Base-by-base conservation (phyloP, 2,113 vertebrate species). In the Jaculus jaculus region DNA sequence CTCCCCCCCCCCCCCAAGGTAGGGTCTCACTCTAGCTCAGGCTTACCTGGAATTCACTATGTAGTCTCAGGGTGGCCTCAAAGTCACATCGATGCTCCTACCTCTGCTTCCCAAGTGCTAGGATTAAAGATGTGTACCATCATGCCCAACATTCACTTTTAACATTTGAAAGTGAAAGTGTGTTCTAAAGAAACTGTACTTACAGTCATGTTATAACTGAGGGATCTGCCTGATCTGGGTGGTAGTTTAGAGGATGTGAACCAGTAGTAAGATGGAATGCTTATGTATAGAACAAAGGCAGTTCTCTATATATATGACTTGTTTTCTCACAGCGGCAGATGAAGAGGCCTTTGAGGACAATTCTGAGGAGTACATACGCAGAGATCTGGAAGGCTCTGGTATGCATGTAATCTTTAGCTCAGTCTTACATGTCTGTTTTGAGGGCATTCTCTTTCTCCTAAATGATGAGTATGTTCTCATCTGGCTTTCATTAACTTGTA, bases 321-420 rank as follows among this genome's bases (percentile, higher is more conserved):
- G 42, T 47, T 5, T 23, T 65, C 30, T 90, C 89, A 83, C 92
- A 99, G 99, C 99, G 98, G 99, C 99, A 66, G 99, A 99, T 97
- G 99, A 99, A 97, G 99, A 99, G 98, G 99, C 99, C 9, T 99
- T 99, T 98, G 99, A 99, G 98, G 99, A 99, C 97, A 99, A 99
- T 97, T 99, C 99, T 69, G 99, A 99, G 96, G 99, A 99, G 96
- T 99, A 99, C 92, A 99, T 99, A 93, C 98, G 99, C 84, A 98
- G 99, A 97, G 99, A 99, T 97, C 98, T 99, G 89, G 99, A 99
- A 98, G 99, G 99, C 98, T 99, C 99, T 91, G 99, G 99, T 99
- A 60, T 75, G 84, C 87, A 54, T 87, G 68, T 90, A 83, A 34
- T 21, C 42, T 87, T 72, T 73, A 60, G 47, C 61, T 91, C 2